Percentiles rank a stretch among this genome's conserved stretches.
Conservation (phyloP, 2,113 vertebrate genomes). For the Sciurus niger region DNA sequence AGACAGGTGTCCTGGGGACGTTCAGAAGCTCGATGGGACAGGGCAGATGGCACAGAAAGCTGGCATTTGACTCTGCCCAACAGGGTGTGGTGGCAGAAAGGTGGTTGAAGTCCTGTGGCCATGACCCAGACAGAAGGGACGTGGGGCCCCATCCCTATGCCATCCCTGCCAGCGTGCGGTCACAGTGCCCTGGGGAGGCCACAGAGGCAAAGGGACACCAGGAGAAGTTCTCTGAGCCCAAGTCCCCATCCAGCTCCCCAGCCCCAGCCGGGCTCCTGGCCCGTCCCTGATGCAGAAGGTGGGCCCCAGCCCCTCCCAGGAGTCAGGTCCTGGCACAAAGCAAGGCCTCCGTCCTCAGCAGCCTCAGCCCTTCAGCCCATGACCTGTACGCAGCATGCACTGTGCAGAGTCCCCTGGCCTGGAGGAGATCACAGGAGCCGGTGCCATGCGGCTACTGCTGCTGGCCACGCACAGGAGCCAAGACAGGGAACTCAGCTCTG, state of each 20-base stretch:
- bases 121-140: not conserved
- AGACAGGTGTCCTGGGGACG: rapidly evolving
- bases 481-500: rapidly evolving
- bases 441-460: too few species aligned
- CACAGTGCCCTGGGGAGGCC: not conserved
- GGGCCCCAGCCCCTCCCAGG: not conserved
- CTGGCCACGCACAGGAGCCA: not conserved
- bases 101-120: too few species aligned
- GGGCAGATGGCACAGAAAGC: not conserved
- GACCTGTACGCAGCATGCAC: rapidly evolving
- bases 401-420: not conserved
- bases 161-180: not conserved
- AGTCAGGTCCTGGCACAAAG: rapidly evolving
- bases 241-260: not conserved
- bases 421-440: not conserved
- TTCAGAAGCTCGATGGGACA: rapidly evolving
- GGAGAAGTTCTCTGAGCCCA: not conserved
- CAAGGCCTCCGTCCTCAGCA: rapidly evolving
- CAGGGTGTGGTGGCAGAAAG: not conserved
- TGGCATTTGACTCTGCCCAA: not conserved
- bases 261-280: not conserved
- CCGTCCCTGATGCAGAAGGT: rapidly evolving
- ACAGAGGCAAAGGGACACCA: not conserved
- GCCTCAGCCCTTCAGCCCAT: rapidly evolving
- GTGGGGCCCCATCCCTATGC: rapidly evolving